Percentiles rank a stretch among this genome's conserved stretches.
Conservation (phyloP, 2,797 vertebrate genomes). For the Anas flavirostris region DNA sequence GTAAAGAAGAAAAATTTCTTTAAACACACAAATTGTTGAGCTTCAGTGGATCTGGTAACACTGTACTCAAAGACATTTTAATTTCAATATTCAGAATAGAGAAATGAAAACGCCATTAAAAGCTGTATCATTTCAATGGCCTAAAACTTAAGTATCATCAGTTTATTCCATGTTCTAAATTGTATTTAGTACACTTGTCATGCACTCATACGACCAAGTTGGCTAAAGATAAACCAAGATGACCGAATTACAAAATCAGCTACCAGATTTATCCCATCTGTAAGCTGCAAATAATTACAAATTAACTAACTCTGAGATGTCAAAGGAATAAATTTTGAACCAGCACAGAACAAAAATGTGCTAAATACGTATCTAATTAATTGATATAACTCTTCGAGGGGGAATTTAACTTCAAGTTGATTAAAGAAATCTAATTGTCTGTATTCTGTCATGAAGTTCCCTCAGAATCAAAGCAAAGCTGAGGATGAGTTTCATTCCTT, state of each 20-base stretch:
- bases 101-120: neutral
- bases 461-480: neutral
- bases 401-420: neutral
- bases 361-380: neutral
- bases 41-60: neutral
- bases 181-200: neutral
- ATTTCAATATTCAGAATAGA: neutral
- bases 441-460: neutral
- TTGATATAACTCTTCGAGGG: neutral
- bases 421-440: neutral
- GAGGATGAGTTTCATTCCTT: neutral
- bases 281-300: neutral
- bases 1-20: neutral
- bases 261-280: neutral
- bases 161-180: neutral
- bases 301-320: neutral
- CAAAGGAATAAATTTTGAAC: neutral
- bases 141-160: neutral
- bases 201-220: neutral
- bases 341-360: neutral
- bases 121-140: neutral
- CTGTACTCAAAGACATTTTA: neutral
- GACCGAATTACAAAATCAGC: neutral
- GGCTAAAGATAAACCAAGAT: neutral
- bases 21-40: neutral